Evolutionary conservation across 2,113 vertebrate species (phyloP).

Genomic region (Rhinolophus ferrumequinum): DNA sequence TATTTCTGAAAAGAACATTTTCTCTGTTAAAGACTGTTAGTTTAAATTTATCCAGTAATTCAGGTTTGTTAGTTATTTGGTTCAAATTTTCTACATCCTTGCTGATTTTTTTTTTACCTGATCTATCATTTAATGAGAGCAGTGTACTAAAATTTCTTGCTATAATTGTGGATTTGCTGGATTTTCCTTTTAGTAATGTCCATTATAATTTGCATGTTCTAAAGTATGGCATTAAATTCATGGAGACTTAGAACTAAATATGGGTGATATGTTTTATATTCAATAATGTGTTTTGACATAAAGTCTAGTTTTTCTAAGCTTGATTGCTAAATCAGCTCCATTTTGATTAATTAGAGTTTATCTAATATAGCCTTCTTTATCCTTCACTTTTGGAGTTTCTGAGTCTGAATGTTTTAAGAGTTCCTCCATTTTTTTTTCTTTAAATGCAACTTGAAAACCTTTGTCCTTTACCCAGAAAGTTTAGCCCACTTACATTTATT

Average conservation of each 20-base stretch:
- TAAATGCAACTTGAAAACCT: not conserved
- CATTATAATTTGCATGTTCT: not conserved
- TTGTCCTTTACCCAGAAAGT: constrained; percentile 1
- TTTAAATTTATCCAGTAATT: not conserved
- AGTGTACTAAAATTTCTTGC: not conserved
- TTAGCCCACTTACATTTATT: constrained; percentile 51
- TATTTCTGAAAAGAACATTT: not conserved
- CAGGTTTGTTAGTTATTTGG: not conserved
- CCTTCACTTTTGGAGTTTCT: not conserved
- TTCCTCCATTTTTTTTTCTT: not conserved
- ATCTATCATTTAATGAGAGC: not conserved
- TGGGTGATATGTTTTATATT: not conserved
- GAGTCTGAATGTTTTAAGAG: not conserved
- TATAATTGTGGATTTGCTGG: not conserved
- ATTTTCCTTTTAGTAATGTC: not conserved
- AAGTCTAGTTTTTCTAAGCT: not conserved
- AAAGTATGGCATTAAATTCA: constrained; percentile 10
- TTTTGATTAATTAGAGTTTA: not conserved
- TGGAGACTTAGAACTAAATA: not conserved
- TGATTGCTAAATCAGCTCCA: not conserved
- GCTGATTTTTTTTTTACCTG: not conserved
- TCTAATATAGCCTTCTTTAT: not conserved
- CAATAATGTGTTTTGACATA: not conserved
- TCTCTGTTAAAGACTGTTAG: not conserved
- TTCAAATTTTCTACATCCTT: not conserved